A percentile compares a stretch with the other conserved stretches of the same genome.
Conservation (phyloP, 2,113 vertebrate genomes). For the Misgurnus mizolepis region DNA sequence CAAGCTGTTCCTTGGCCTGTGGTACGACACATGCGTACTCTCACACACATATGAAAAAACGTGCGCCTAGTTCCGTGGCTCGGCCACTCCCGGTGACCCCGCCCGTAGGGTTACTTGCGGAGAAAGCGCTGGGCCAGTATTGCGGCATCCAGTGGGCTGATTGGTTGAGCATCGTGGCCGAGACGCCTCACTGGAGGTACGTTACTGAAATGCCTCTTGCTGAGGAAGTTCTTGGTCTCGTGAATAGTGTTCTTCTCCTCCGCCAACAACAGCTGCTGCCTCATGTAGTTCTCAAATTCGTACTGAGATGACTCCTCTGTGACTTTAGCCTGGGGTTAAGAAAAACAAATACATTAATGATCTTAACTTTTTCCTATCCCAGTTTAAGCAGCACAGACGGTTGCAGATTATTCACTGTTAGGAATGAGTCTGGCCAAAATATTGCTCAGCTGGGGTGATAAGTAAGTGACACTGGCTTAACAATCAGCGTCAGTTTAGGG, state of each 20-base stretch:
- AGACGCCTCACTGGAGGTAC: conserved; percentile 90
- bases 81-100: conserved; percentile 45
- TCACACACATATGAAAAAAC: conserved; percentile 9
- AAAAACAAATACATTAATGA: neutral
- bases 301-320: conserved; percentile 97
- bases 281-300: conserved; percentile 99
- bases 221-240: conserved; percentile 90
- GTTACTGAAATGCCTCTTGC: conserved; percentile 89
- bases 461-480: too few species aligned
- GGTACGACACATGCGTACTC: neutral
- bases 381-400: too few species aligned
- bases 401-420: too few species aligned
- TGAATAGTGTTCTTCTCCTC: conserved; percentile 97
- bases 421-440: too few species aligned
- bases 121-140: conserved; percentile 95
- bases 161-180: conserved; percentile 93
- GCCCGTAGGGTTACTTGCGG: conserved; percentile 77
- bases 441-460: too few species aligned
- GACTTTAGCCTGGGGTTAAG: conserved; percentile 82
- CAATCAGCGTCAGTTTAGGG: too few species aligned
- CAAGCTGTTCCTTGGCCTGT: conserved; percentile 14
- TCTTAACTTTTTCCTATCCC: too few species aligned
- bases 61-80: conserved; percentile 16
- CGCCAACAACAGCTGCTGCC: conserved; percentile 94
- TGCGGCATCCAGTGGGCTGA: conserved; percentile 93